These are phyloP conservation scores for Toxostoma redivivum DNA, from an alignment of 2,113 vertebrate species.

Conservation along the genomic window DNA sequence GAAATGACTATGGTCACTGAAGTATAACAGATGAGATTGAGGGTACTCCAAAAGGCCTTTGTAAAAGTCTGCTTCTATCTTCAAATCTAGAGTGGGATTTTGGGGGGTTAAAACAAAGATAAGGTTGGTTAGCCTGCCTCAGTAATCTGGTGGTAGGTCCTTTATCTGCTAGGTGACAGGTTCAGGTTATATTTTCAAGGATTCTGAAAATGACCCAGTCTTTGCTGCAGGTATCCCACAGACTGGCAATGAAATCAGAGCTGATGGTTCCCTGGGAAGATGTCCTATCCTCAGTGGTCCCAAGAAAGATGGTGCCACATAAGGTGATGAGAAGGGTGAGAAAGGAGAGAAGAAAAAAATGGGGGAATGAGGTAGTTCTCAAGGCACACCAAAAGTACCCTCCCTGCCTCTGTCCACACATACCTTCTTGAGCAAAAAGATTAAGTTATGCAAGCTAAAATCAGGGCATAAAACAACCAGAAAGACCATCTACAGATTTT, in stretches of 20 bases:
- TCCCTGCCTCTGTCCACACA: neutral
- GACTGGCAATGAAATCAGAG: neutral
- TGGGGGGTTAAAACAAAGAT: neutral
- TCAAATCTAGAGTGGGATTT: neutral
- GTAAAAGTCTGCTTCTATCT: neutral
- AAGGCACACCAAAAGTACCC: neutral
- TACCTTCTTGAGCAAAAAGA: neutral
- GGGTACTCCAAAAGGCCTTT: neutral
- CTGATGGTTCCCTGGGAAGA: neutral
- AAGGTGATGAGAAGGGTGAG: neutral
- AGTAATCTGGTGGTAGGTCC: neutral
- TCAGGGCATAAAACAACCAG: neutral
- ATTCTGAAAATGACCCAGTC: neutral
- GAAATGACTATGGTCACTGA: slow-evolving; percentile 40
- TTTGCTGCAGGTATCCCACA: neutral
- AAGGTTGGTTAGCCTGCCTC: neutral
- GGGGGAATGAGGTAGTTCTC: neutral
- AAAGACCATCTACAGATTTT: neutral
- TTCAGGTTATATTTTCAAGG: neutral
- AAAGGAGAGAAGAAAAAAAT: neutral
- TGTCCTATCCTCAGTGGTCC: neutral
- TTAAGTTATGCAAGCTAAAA: neutral
- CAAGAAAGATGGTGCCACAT: neutral
- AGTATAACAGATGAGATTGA: slow-evolving; percentile 20
- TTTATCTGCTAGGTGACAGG: neutral